Evolutionary conservation across 1,140 invertebrate genomes (phyloP).

Genomic region (Macrostomum lignano): DNA sequence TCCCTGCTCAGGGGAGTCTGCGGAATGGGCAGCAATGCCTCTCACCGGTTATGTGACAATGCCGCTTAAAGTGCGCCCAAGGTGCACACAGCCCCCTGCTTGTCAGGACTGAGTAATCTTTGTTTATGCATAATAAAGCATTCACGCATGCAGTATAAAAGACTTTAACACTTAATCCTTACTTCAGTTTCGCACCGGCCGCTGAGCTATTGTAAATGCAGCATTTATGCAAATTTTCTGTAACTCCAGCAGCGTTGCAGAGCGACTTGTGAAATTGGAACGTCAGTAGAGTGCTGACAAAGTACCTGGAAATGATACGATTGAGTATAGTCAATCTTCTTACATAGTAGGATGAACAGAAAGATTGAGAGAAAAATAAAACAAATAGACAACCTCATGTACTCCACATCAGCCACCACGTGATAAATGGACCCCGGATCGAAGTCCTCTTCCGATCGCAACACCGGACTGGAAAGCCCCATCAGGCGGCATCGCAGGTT

Average conservation of each 20-base stretch:
- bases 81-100: too few species aligned
- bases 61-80: too few species aligned
- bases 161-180: too few species aligned
- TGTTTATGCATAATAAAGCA: too few species aligned
- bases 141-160: too few species aligned
- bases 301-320: too few species aligned
- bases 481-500: slow-evolving; percentile 9
- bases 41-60: too few species aligned
- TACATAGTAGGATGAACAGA: too few species aligned
- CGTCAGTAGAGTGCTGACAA: slow-evolving; percentile 46
- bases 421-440: slow-evolving; percentile 21
- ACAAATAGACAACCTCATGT: slow-evolving; percentile 30
- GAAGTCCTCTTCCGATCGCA: slow-evolving; percentile 13
- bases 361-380: slow-evolving; percentile 64
- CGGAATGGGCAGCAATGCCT: too few species aligned
- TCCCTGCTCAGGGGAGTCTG: too few species aligned
- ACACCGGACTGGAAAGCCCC: slow-evolving; percentile 14
- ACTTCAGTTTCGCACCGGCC: slow-evolving; percentile 37
- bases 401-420: slow-evolving; percentile 13
- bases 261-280: slow-evolving; percentile 64
- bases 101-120: too few species aligned
- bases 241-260: slow-evolving; percentile 45
- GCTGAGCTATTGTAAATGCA: slow-evolving; percentile 51
- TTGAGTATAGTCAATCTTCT: too few species aligned
- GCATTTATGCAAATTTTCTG: slow-evolving; percentile 50